Percentiles rank a stretch among this genome's conserved stretches.
These are phyloP conservation scores for Diplolepis rosae DNA, from an alignment of 2,888 invertebrate species.

Conservation along the genomic window DNA sequence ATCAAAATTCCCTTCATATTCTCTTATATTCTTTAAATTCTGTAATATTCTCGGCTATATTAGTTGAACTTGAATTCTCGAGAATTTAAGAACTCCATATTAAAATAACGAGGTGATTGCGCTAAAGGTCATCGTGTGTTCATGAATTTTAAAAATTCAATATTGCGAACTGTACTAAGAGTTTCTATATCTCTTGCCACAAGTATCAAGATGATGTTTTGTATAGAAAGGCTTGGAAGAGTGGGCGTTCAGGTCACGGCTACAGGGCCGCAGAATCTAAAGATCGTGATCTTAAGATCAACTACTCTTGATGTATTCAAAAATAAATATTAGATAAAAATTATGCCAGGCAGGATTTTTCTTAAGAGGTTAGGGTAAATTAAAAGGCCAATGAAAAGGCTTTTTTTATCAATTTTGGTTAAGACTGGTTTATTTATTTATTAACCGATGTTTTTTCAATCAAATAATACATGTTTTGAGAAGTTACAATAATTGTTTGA, in stretches of 20 bases:
- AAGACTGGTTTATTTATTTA: no score
- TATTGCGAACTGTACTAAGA: neutral
- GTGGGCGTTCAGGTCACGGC: conserved; percentile 57
- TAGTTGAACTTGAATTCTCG: no score
- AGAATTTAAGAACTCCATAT: no score
- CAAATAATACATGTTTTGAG: no score
- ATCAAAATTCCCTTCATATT: no score
- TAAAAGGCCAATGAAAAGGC: no score
- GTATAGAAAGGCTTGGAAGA: conserved; percentile 34
- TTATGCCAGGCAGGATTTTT: no score
- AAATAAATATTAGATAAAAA: neutral
- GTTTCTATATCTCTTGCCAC: conserved; percentile 25
- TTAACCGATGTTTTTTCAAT: no score
- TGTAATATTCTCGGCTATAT: no score
- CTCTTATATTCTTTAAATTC: no score
- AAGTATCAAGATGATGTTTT: conserved; percentile 22
- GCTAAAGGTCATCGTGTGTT: conserved; percentile 14
- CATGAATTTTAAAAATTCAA: neutral
- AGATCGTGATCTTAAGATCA: neutral
- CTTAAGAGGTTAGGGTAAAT: neutral
- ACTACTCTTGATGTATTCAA: neutral
- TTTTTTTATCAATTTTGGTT: no score
- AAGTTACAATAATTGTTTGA: no score
- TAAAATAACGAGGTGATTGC: conserved; percentile 23
- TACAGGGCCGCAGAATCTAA: conserved; percentile 50